Conservation (phyloP, 2,797 vertebrate genomes). For the Phyllotis vaccarum region DNA sequence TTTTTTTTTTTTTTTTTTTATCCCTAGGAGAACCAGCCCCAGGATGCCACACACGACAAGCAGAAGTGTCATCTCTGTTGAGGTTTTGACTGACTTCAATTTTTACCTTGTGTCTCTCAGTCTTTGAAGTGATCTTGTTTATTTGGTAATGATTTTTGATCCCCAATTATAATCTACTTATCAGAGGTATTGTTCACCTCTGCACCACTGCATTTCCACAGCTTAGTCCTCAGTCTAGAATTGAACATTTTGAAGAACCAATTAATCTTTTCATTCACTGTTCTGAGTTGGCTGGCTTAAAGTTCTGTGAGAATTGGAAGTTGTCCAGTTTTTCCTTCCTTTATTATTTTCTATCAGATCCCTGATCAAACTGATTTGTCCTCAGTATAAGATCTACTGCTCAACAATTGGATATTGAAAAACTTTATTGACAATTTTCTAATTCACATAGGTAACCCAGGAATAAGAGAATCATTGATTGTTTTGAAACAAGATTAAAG, state of each 20-base stretch:
- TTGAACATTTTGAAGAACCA: slow-evolving; percentile 24
- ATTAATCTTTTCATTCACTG: slow-evolving; percentile 17
- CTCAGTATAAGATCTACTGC: neutral
- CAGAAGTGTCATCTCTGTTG: neutral
- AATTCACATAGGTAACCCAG: slow-evolving; percentile 2
- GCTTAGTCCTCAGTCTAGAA: neutral
- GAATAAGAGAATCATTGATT: slow-evolving; percentile 38
- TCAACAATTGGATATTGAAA: neutral
- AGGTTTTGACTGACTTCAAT: neutral
- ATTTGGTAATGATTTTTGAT: neutral
- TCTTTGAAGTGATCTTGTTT: neutral
- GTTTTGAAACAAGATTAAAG: neutral
- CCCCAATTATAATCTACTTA: neutral
- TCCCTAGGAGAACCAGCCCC: neutral
- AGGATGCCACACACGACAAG: neutral
- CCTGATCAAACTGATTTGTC: neutral
- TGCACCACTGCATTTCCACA: neutral
- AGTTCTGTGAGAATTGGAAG: neutral
- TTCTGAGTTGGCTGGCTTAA: slow-evolving; percentile 37
- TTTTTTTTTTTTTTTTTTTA: neutral
- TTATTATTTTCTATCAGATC: neutral
- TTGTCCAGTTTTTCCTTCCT: neutral
- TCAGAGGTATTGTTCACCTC: neutral
- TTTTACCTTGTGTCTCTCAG: neutral
- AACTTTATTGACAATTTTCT: slow-evolving; percentile 46